Percentiles rank a stretch among this genome's conserved stretches.
Evolutionary conservation across 1,140 invertebrate genomes (phyloP).

Genomic region (Neotoxoptera formosana): DNA sequence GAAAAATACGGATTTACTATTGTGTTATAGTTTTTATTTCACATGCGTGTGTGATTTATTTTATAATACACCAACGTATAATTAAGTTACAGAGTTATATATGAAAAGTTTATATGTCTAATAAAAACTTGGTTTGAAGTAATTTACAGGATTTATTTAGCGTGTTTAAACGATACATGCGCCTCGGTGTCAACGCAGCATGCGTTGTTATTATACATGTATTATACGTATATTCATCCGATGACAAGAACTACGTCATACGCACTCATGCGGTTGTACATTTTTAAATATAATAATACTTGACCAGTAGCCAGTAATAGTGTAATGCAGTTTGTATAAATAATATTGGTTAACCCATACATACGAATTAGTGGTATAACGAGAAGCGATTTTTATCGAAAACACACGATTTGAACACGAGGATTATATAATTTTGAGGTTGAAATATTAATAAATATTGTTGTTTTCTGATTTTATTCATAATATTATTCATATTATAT

Average conservation of each 20-base stretch:
- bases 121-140: constrained; percentile 28
- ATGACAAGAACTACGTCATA: background rate
- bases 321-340: background rate
- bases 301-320: background rate
- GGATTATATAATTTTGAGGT: background rate
- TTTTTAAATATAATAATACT: no score
- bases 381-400: background rate
- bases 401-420: background rate
- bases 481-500: background rate
- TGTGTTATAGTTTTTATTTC: background rate
- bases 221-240: background rate
- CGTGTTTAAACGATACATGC: background rate
- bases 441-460: background rate
- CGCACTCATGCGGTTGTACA: background rate
- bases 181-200: background rate
- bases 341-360: background rate
- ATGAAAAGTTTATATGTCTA: constrained; percentile 30
- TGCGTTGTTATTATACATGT: no score
- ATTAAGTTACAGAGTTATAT: constrained; percentile 36
- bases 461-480: background rate
- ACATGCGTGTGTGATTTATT: constrained; percentile 21
- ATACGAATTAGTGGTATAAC: background rate
- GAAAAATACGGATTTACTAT: background rate
- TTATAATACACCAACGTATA: background rate
- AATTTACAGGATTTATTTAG: background rate